These are phyloP conservation scores for Strix uralensis DNA, from an alignment of 2,113 vertebrate species.

Conservation along the genomic window DNA sequence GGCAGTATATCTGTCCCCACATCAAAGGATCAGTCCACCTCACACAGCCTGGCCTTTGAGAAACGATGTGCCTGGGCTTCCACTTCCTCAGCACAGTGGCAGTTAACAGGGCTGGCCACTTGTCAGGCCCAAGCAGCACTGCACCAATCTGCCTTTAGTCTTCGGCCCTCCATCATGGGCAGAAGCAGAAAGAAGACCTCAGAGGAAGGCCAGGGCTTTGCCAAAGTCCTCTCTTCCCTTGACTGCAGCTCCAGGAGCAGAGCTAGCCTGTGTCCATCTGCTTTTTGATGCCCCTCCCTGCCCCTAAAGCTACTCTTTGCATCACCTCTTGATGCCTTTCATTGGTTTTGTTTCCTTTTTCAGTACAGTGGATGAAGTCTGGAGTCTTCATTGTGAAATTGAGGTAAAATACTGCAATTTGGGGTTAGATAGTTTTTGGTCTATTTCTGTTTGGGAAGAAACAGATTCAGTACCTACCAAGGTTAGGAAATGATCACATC, in stretches of 20 bases:
- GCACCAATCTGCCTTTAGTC: background rate
- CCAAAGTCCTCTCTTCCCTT: background rate
- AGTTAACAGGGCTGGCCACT: background rate
- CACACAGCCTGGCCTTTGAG: background rate
- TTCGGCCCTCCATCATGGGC: background rate
- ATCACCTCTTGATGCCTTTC: background rate
- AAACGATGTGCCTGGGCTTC: background rate
- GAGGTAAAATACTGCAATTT: slow-evolving; percentile 69
- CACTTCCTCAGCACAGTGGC: background rate
- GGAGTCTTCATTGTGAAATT: slow-evolving; percentile 74
- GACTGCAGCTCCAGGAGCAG: background rate
- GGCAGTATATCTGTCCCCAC: background rate
- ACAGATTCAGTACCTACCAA: background rate
- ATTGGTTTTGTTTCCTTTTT: background rate
- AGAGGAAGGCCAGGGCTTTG: background rate
- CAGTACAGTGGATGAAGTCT: slow-evolving; percentile 78
- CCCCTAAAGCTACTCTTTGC: background rate
- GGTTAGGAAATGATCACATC: background rate
- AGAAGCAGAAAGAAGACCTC: background rate
- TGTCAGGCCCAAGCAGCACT: background rate
- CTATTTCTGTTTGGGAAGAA: background rate
- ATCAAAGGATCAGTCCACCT: background rate
- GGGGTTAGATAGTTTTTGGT: background rate
- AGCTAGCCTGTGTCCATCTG: background rate
- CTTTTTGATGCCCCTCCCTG: background rate